These are phyloP conservation scores for Aphaenogaster floridana DNA, from an alignment of 1,140 invertebrate species.

Conservation along the genomic window DNA sequence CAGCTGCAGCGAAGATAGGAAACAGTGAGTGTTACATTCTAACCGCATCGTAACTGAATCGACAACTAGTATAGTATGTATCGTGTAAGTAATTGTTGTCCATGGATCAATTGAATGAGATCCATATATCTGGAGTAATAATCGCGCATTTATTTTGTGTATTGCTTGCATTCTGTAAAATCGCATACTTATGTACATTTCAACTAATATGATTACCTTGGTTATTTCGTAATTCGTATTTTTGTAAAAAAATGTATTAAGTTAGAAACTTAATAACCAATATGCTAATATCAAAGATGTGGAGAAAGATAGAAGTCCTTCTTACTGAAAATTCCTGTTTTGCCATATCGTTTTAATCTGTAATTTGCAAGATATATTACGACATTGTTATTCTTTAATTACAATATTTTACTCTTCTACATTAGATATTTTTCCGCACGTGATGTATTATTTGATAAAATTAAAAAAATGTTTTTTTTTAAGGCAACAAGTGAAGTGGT, in stretches of 20 bases:
- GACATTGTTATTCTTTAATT: too few species aligned
- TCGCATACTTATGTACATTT: background rate
- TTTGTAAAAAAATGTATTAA: constrained; percentile 20
- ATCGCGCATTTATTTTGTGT: background rate
- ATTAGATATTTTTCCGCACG: too few species aligned
- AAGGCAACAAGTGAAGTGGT: too few species aligned
- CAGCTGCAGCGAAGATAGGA: background rate
- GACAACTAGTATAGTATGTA: background rate
- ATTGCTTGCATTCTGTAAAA: background rate
- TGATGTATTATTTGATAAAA: too few species aligned
- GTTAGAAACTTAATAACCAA: background rate
- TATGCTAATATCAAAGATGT: background rate
- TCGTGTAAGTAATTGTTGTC: constrained; percentile 21
- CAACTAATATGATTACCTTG: background rate
- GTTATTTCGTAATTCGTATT: background rate
- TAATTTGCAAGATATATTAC: too few species aligned
- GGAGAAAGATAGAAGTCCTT: background rate
- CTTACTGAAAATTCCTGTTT: background rate
- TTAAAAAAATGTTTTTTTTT: too few species aligned
- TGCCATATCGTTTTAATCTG: background rate
- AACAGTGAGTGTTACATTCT: constrained; percentile 12
- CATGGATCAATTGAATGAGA: constrained; percentile 9
- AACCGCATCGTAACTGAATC: constrained; percentile 19
- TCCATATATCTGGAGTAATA: constrained; percentile 1
- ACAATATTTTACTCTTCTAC: too few species aligned